These are phyloP conservation scores for Pangasius macronema DNA, from an alignment of 2,797 vertebrate genomes.

Conservation along the genomic window DNA sequence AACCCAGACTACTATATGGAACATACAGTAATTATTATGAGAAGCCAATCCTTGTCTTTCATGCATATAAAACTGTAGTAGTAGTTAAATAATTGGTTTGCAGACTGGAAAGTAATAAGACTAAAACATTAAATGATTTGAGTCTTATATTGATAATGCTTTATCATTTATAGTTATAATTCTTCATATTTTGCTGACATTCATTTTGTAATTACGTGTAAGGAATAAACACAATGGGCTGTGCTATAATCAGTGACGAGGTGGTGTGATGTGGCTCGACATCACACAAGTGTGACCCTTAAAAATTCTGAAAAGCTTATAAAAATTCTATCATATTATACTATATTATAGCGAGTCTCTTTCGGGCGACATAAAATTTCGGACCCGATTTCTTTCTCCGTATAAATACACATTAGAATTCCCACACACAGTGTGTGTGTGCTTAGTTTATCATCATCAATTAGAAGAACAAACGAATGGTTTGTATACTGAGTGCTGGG, in stretches of 20 bases:
- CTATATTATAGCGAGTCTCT: not conserved
- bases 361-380: too few relatives aligned
- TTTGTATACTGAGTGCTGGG: constrained; percentile 4
- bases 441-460: not conserved
- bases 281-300: not conserved
- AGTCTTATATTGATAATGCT: not conserved
- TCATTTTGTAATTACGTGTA: not conserved
- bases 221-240: not conserved
- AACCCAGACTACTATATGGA: not conserved
- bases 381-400: too few relatives aligned
- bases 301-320: too few relatives aligned
- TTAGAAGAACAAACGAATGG: not conserved
- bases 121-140: not conserved
- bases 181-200: not conserved
- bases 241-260: not conserved
- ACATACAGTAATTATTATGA: not conserved
- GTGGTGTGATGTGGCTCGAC: not conserved
- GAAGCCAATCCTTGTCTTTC: not conserved
- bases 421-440: not conserved
- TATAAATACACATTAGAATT: too few relatives aligned
- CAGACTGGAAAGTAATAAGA: not conserved
- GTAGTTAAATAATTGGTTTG: not conserved
- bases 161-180: not conserved
- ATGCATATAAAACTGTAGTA: not conserved
- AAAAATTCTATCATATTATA: too few relatives aligned